These are phyloP conservation scores for Toxotes chatareus DNA, from an alignment of 2,113 vertebrate genomes.

Conservation along the genomic window DNA sequence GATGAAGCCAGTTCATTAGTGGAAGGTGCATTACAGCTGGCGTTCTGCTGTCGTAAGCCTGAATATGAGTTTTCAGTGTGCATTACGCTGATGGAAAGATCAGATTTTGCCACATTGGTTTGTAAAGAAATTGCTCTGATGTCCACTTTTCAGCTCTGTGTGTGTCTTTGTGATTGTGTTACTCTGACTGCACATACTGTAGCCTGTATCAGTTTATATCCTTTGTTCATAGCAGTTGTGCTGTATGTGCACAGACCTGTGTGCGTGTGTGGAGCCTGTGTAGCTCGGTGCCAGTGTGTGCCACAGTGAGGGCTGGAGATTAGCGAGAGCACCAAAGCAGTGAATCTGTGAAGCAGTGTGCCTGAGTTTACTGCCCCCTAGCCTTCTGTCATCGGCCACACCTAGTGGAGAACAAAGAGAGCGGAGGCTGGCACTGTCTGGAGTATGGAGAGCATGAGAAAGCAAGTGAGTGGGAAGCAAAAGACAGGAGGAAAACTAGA, in stretches of 20 bases:
- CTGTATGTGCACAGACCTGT: not conserved
- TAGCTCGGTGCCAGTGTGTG: slow-evolving; percentile 60
- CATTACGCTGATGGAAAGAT: slow-evolving; percentile 31
- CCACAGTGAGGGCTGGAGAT: slow-evolving; percentile 63
- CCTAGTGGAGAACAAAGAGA: slow-evolving; percentile 74
- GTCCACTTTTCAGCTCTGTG: not conserved
- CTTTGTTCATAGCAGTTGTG: slow-evolving; percentile 31
- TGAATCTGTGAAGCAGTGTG: slow-evolving; percentile 45
- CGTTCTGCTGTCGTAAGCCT: slow-evolving; percentile 50
- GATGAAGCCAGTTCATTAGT: slow-evolving; percentile 31
- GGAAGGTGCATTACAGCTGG: slow-evolving; percentile 42
- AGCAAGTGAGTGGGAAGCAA: slow-evolving; percentile 39
- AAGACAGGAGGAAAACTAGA: slow-evolving; percentile 49
- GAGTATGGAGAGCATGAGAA: slow-evolving; percentile 38
- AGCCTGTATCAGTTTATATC: slow-evolving; percentile 20
- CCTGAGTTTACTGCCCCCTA: slow-evolving; percentile 59
- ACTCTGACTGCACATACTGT: slow-evolving; percentile 12
- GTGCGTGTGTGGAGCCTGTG: slow-evolving; percentile 25
- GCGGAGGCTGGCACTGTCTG: slow-evolving; percentile 64
- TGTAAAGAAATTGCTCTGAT: slow-evolving; percentile 13
- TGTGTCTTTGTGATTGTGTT: not conserved
- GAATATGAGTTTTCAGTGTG: slow-evolving; percentile 41
- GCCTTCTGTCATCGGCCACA: slow-evolving; percentile 69
- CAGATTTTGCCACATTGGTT: slow-evolving; percentile 25
- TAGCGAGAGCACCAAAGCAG: slow-evolving; percentile 64